phyloP scores from a whole-genome alignment of 2,797 vertebrate genomes.

The Leptodactylus fallax region DNA sequence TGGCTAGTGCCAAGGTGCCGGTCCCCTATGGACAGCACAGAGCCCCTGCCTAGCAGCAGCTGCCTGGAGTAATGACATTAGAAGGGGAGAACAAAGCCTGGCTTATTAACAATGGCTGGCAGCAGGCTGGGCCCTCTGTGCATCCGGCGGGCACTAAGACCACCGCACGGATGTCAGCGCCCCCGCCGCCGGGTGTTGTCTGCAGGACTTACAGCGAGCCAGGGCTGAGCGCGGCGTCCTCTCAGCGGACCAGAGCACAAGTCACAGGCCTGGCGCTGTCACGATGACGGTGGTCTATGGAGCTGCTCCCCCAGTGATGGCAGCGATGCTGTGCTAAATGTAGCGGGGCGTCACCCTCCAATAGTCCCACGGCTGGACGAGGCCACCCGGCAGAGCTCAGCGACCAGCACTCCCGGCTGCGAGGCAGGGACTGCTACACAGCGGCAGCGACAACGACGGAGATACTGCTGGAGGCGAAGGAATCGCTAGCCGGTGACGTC shows the following conservation, averaged over 20 bases:
- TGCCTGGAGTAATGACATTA: neutral
- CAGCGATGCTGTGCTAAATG: neutral
- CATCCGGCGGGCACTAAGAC: neutral
- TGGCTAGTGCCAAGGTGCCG: no score
- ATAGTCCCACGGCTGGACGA: neutral
- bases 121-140: neutral
- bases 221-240: neutral
- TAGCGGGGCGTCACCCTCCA: neutral
- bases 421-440: neutral
- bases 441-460: slow-evolving; percentile 25
- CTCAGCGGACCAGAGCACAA: neutral
- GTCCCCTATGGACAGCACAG: no score
- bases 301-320: neutral
- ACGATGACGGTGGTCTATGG: neutral
- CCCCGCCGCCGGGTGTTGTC: neutral
- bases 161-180: neutral
- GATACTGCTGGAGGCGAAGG: slow-evolving; percentile 33
- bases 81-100: slow-evolving; percentile 1
- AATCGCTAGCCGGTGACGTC: slow-evolving; percentile 45
- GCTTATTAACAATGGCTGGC: neutral
- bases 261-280: slow-evolving; percentile 38
- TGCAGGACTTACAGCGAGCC: slow-evolving; percentile 37
- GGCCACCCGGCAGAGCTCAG: neutral
- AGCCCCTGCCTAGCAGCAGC: no score
- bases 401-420: neutral